Base-by-base conservation (phyloP, 2,888 invertebrate species). In the Desoria tigrina region DNA sequence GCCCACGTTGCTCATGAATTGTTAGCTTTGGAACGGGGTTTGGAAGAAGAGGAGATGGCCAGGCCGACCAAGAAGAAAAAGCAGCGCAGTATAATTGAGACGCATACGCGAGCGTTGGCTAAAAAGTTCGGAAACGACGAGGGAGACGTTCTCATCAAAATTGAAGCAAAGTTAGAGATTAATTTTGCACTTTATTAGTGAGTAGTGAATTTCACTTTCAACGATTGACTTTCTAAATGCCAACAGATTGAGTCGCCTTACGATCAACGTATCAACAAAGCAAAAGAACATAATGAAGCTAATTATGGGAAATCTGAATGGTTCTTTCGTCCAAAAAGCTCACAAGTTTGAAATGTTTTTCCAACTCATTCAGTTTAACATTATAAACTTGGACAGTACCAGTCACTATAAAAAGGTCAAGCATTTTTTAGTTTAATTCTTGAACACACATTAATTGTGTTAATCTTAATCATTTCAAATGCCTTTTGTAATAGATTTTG, bases 271-370 rank as follows among this genome's bases (percentile, higher is more conserved):
- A 11, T 84, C 85, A 2, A 87, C 85, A 21, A 85, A 86, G 58
- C 78, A 78, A 24, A 83, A 87, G 9, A 84, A 87, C 2, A 82
- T 95, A 63, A 87, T 90, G 2, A 81, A 84, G 32, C 83, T 90
- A 55, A 83, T 86, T 49, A 82, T 95, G 6, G 81, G 45, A 45
- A 21, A 45, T 86, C 71, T 89, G 92, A 23, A 86, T 94, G 42
- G 84, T 86, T 16, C 87, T 4, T 84, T 92, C 6, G 84, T 87
- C 2, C 82, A 94, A 73, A 90, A 90, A 79, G 84, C 86, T 45
- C 87, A 90, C 0, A 90, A 90, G 78, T 93, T 90, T 0, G 86
- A 88, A 79, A 83, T 93, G 1, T 86, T 86, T 61, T 86, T 90
- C 18, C 84, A 85, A 1, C 83, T 97, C 9, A 85, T 86, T 49